Evolutionary conservation across 2,797 vertebrate species (phyloP), one percentile per base, ranked within the genome.

Genomic region (Anguilla megastoma): DNA sequence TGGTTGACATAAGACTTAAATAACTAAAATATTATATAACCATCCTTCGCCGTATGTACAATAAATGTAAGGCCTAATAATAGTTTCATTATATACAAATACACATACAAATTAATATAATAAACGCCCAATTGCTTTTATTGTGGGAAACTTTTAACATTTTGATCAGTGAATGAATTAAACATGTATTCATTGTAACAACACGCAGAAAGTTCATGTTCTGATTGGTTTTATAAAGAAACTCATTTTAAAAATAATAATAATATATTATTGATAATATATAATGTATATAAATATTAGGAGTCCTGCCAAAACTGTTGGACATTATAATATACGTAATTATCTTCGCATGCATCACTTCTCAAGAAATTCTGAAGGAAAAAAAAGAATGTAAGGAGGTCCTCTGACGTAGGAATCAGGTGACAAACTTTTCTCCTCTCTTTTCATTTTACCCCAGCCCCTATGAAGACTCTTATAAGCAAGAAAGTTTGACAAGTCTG

Each of bases 321-420:
- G 27, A 79, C 18, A 79, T 79, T 3, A 41, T 45, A 5, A 48
- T 21, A 27, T 66, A 9, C 2, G 69, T 24, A 27, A 12, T 45
- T 50, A 74, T 14, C 9, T 86, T 16, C 16, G 5, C 45, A 79
- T 14, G 18, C 52, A 86, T 52, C 85, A 86, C 56, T 36, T 86
- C 85, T 86, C 71, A 86, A 80, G 54, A 85, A 48, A 84, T 86
- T 76, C 63, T 52, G 60, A 48, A 63, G 85, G 24, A 16, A 69
- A 80, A 52, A 82, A 63, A n/a, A 36, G 36, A 84, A 33, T 74
- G 63, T 33, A 87, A 89, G 84, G 89, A 90, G 89, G 90, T 90
- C 87, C 87, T 87, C 79, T 95, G 95, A 96, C 95, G 95, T 94
- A 93, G 91, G 56, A 90, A 91, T 95, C 95, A 96, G 92, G 93